phyloP scores from a whole-genome alignment of 1,140 invertebrate genomes.

The Condylostylus longicornis region DNA sequence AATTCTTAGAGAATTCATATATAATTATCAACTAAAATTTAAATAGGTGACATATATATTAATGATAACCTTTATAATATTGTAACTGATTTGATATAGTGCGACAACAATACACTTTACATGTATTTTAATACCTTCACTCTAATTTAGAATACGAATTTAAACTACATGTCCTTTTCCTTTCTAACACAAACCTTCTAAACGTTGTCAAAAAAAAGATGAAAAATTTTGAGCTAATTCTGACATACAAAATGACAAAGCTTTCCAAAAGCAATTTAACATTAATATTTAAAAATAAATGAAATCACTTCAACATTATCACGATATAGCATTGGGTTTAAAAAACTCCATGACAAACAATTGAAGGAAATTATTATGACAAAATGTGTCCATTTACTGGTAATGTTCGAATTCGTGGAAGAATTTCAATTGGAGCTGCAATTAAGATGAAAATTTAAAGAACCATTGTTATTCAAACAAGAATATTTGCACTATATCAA shows the following conservation, averaged over 20 bases:
- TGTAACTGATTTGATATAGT: too few species aligned
- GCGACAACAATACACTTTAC: too few species aligned
- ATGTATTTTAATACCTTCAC: too few species aligned
- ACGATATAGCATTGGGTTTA: constrained; percentile 95
- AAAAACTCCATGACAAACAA: constrained; percentile 93
- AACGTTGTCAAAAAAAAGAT: too few species aligned
- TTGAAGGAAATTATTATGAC: constrained; percentile 97
- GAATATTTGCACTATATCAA: constrained; percentile 97
- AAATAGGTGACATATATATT: too few species aligned
- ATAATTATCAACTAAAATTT: too few species aligned
- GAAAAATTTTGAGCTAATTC: too few species aligned
- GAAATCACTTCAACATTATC: constrained; percentile 70
- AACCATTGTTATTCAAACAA: constrained; percentile 92
- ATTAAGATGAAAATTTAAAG: constrained; percentile 98
- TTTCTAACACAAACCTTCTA: too few species aligned
- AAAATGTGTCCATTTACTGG: constrained; percentile 99
- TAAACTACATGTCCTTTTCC: too few species aligned
- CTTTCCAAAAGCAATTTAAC: constrained; percentile 94
- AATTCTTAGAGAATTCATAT: too few species aligned
- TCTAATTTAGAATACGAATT: too few species aligned
- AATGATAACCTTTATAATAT: too few species aligned
- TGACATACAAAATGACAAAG: constrained; percentile 70
- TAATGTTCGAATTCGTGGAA: constrained; percentile 92
- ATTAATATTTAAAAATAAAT: constrained; percentile 67
- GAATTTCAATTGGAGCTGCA: constrained; percentile 91